A percentile compares a stretch with the other conserved stretches of the same genome.
Evolutionary conservation across 1,140 invertebrate species (phyloP).

Genomic region (Cherax quadricarinatus): DNA sequence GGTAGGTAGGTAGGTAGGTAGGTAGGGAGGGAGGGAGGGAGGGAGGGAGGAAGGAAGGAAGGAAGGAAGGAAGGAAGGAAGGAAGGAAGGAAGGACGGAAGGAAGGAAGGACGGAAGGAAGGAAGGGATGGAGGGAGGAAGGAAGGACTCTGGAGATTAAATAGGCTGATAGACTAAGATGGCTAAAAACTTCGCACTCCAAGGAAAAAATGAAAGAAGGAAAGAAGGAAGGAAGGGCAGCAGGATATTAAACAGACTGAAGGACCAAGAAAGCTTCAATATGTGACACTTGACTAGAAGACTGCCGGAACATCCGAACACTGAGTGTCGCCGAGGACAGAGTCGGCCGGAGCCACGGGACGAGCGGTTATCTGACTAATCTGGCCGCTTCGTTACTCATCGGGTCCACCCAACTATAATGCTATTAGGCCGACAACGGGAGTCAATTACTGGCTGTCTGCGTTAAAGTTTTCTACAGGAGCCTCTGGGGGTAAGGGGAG

Average conservation of each 20-base stretch:
- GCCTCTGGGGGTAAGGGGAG: not conserved
- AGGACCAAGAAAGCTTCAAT: not conserved
- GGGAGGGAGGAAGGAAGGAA: conserved; percentile 28
- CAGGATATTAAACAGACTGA: not conserved
- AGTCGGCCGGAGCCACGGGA: conserved; percentile 26
- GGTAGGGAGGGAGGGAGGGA: conserved; percentile 33
- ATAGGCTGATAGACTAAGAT: too few relatives aligned
- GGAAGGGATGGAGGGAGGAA: not conserved
- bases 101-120: too few relatives aligned
- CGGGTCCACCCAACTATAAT: conserved; percentile 65
- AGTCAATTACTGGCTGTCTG: conserved; percentile 68
- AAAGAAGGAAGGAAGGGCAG: not conserved
- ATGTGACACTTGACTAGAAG: not conserved
- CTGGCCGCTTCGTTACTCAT: conserved; percentile 65
- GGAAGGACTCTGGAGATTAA: too few relatives aligned
- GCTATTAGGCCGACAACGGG: conserved; percentile 69
- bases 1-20: not conserved
- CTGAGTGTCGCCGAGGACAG: conserved; percentile 18
- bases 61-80: conserved; percentile 46
- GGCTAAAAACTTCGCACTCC: not conserved
- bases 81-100: not conserved
- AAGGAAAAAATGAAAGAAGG: not conserved
- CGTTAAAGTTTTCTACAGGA: conserved; percentile 53
- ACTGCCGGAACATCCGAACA: conserved; percentile 3
- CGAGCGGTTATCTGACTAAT: conserved; percentile 62